Conservation (phyloP, 2,113 vertebrate species). For the Colossoma macropomum region DNA sequence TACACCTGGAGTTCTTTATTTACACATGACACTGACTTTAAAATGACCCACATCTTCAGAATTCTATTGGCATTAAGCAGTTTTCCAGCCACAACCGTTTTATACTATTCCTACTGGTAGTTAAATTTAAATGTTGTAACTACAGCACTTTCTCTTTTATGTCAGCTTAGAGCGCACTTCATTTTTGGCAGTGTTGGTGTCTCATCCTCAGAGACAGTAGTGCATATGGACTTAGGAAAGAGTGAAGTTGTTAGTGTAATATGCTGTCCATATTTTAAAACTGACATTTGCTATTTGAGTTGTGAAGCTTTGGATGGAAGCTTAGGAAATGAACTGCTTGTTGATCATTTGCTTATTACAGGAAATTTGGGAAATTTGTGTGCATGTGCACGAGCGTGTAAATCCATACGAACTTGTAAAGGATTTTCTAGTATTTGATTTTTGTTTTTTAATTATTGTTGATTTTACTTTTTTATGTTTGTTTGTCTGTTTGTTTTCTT, state of each 20-base stretch:
- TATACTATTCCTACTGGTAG: background rate
- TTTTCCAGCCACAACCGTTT: background rate
- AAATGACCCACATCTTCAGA: background rate
- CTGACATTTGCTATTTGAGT: background rate
- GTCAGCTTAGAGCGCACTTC: background rate
- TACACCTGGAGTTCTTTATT: background rate
- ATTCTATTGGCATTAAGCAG: background rate
- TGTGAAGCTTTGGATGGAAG: background rate
- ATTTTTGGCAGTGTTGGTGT: background rate
- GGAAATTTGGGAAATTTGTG: background rate
- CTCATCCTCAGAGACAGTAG: background rate
- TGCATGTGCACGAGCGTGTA: background rate
- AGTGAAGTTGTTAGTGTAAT: background rate
- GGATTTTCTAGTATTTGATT: background rate
- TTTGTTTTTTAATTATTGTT: conserved; percentile 1
- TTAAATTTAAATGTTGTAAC: background rate
- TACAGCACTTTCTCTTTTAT: background rate
- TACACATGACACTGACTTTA: background rate
- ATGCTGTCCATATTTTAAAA: background rate
- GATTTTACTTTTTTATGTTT: conserved; percentile 8
- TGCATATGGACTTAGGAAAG: background rate
- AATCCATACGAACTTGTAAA: background rate
- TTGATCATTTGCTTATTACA: conserved; percentile 11
- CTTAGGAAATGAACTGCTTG: conserved; percentile 13
- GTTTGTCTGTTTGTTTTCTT: background rate